phyloP scores from a whole-genome alignment of 2,888 invertebrate species.

The Plebejus melissa region DNA sequence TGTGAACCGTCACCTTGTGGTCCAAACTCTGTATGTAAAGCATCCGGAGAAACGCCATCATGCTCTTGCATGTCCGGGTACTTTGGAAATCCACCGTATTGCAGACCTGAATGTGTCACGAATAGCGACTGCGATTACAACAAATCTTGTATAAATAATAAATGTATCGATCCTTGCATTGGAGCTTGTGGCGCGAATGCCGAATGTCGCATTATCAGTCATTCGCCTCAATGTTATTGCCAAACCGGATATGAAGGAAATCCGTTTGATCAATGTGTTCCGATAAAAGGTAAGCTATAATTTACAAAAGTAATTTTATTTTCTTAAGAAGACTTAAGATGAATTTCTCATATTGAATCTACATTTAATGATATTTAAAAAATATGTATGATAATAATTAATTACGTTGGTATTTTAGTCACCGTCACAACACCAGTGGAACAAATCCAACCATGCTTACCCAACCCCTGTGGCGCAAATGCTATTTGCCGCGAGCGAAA shows the following conservation, averaged over 20 bases:
- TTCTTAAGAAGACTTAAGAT: no score
- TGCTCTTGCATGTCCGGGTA: slow-evolving; percentile 87
- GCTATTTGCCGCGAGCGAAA: slow-evolving; percentile 83
- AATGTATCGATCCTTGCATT: slow-evolving; percentile 89
- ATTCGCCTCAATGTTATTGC: slow-evolving; percentile 91
- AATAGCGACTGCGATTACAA: slow-evolving; percentile 88
- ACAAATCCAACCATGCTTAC: slow-evolving; percentile 71
- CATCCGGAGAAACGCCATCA: slow-evolving; percentile 75
- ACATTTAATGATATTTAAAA: no score
- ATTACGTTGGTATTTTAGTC: slow-evolving; percentile 31
- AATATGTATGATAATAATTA: not conserved
- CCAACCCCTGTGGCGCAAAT: slow-evolving; percentile 83
- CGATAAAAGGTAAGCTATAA: slow-evolving; percentile 51
- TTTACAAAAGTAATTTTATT: not conserved
- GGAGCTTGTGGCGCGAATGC: slow-evolving; percentile 89
- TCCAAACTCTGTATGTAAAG: slow-evolving; percentile 84
- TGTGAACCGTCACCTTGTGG: slow-evolving; percentile 89
- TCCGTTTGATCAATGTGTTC: slow-evolving; percentile 85
- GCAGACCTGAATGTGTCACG: slow-evolving; percentile 89
- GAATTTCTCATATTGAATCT: no score
- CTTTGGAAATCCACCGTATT: slow-evolving; percentile 86
- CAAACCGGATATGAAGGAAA: slow-evolving; percentile 85
- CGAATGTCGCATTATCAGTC: slow-evolving; percentile 88
- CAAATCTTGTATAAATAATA: slow-evolving; percentile 87
- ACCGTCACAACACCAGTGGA: slow-evolving; percentile 46